These are phyloP conservation scores for Acronicta psi DNA, from an alignment of 2,888 invertebrate species.

Conservation along the genomic window DNA sequence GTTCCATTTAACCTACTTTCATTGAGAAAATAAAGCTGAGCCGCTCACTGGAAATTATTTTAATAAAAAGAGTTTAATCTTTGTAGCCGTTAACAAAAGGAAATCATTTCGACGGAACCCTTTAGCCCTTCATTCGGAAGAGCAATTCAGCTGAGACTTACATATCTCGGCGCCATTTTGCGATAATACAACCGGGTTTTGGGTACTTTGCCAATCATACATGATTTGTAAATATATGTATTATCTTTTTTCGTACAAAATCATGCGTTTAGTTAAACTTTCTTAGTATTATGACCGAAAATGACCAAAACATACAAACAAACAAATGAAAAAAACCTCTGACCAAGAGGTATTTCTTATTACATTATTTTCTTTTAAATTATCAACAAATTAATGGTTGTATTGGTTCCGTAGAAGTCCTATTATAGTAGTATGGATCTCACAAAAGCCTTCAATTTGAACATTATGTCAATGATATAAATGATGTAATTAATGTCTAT, in stretches of 20 bases:
- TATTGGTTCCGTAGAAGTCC: too few species aligned
- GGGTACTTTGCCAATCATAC: conserved; percentile 5
- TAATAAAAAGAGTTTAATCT: conserved; percentile 59
- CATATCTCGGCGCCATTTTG: conserved; percentile 51
- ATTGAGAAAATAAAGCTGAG: conserved; percentile 42
- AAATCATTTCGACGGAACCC: conserved; percentile 50
- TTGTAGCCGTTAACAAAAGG: conserved; percentile 53
- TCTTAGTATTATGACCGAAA: not conserved
- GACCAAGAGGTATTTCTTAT: too few species aligned
- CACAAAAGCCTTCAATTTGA: too few species aligned
- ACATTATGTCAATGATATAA: too few species aligned
- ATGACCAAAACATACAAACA: too few species aligned
- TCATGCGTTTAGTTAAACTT: not conserved
- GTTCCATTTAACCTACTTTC: conserved; percentile 39
- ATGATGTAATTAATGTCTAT: too few species aligned
- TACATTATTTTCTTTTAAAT: too few species aligned
- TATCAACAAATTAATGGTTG: too few species aligned
- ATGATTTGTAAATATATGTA: not conserved
- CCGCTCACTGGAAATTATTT: conserved; percentile 51
- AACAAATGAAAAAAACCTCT: too few species aligned
- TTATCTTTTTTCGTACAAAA: conserved; percentile 2
- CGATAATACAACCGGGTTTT: conserved; percentile 32
- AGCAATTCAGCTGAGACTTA: conserved; percentile 53
- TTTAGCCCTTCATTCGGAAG: conserved; percentile 48
- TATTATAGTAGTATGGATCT: too few species aligned